Evolutionary conservation across 2,113 vertebrate species (phyloP).

Genomic region (Acrocephalus kingi): DNA sequence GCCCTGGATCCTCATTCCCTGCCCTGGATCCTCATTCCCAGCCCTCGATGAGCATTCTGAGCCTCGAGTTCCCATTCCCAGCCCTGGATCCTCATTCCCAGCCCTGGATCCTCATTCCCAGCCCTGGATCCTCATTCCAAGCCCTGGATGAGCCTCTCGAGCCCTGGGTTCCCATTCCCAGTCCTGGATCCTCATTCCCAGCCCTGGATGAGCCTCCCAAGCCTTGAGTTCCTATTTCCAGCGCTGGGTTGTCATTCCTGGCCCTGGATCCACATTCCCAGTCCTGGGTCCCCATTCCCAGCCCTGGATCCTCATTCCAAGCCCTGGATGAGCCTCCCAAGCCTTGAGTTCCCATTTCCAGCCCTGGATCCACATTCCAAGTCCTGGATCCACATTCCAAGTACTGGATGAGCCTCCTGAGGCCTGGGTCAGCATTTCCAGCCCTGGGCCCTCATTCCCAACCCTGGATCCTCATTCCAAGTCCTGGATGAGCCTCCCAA

Average conservation of each 20-base stretch:
- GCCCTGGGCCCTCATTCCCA: too few relatives aligned
- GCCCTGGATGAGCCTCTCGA: accelerated
- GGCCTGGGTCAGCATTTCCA: too few relatives aligned
- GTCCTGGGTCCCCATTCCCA: accelerated
- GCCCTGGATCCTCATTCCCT: accelerated
- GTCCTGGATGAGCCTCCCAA: background rate
- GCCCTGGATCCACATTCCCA: accelerated
- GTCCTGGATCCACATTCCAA: too few relatives aligned
- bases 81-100: too few relatives aligned
- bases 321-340: too few relatives aligned
- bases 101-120: background rate
- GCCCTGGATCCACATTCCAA: too few relatives aligned
- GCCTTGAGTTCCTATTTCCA: background rate
- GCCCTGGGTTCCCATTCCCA: accelerated
- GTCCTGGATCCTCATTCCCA: background rate
- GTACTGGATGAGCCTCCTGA: background rate
- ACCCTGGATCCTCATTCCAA: accelerated
- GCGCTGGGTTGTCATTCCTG: too few relatives aligned
- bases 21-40: background rate
- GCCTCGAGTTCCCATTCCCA: too few relatives aligned
- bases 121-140: accelerated
- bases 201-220: too few relatives aligned
- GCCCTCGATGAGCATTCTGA: too few relatives aligned
- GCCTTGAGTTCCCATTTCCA: background rate
- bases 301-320: background rate